Conservation (phyloP, 1,140 invertebrate species). For the Pollicipes pollicipes region DNA sequence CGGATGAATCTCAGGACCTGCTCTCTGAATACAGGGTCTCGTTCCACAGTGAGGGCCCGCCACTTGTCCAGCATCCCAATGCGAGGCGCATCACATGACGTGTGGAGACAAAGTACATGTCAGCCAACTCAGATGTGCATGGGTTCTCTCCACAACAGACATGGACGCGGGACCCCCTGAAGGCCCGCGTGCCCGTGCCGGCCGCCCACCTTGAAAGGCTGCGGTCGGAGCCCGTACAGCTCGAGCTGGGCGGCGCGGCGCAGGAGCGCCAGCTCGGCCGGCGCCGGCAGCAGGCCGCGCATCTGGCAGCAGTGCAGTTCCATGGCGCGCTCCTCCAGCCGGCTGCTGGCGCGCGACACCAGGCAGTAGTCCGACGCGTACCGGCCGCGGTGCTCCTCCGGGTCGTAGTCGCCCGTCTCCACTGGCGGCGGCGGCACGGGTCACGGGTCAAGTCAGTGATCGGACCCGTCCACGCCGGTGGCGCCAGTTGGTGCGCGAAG, state of each 20-base stretch:
- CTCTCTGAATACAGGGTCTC: too few relatives aligned
- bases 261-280: constrained; percentile 66
- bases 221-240: constrained; percentile 92
- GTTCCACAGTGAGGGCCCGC: too few relatives aligned
- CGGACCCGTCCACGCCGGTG: too few relatives aligned
- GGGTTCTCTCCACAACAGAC: too few relatives aligned
- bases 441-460: neutral
- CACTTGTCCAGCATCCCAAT: too few relatives aligned
- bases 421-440: constrained; percentile 37
- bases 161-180: too few relatives aligned
- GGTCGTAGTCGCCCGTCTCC: constrained; percentile 85
- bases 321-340: constrained; percentile 69
- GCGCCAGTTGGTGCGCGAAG: too few relatives aligned
- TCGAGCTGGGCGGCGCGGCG: constrained; percentile 74
- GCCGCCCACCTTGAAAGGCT: constrained; percentile 75
- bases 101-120: too few relatives aligned
- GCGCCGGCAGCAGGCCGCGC: constrained; percentile 47
- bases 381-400: constrained; percentile 65
- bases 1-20: too few relatives aligned
- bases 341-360: constrained; percentile 75
- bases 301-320: constrained; percentile 62
- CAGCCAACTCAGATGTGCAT: too few relatives aligned
- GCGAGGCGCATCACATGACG: too few relatives aligned
- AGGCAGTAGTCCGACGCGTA: constrained; percentile 84
- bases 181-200: too few relatives aligned